phyloP scores from a whole-genome alignment of 2,113 vertebrate species.

The Protomyctophum bolini region DNA sequence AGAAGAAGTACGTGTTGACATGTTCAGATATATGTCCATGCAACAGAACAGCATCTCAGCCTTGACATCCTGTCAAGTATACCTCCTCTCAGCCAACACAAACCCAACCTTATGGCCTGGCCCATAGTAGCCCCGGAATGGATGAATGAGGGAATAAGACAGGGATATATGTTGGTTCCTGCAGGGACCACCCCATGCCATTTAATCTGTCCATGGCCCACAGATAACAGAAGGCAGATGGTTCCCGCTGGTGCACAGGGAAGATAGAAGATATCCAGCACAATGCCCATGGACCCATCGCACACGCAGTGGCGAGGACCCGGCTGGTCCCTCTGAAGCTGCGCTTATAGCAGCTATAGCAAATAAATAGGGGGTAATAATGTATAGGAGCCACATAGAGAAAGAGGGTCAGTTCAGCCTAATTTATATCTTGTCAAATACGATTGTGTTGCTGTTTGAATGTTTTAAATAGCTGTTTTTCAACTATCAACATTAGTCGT shows the following conservation, averaged over 20 bases:
- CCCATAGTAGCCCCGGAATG: conserved; percentile 37
- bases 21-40: conserved; percentile 25
- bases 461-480: too few species aligned
- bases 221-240: conserved; percentile 76
- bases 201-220: conserved; percentile 70
- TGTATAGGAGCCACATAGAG: conserved; percentile 17
- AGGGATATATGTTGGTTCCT: conserved; percentile 45
- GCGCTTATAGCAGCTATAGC: conserved; percentile 56
- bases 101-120: conserved; percentile 27
- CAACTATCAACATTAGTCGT: too few species aligned
- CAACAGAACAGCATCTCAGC: conserved; percentile 52
- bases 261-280: conserved; percentile 59
- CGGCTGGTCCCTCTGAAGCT: conserved; percentile 50
- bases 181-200: conserved; percentile 68
- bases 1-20: conserved; percentile 11
- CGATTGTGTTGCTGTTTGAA: too few species aligned
- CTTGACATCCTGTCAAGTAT: conserved; percentile 65
- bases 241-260: conserved; percentile 56
- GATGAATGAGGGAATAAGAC: neutral
- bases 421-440: too few species aligned
- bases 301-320: conserved; percentile 39
- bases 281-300: conserved; percentile 40
- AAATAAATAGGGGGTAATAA: conserved; percentile 22
- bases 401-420: too few species aligned
- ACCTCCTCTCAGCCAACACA: conserved; percentile 38